Evolutionary conservation across 37 sponge, comb jelly and placozoan genomes (phyloP).

Genomic region (Crambe crambe): DNA sequence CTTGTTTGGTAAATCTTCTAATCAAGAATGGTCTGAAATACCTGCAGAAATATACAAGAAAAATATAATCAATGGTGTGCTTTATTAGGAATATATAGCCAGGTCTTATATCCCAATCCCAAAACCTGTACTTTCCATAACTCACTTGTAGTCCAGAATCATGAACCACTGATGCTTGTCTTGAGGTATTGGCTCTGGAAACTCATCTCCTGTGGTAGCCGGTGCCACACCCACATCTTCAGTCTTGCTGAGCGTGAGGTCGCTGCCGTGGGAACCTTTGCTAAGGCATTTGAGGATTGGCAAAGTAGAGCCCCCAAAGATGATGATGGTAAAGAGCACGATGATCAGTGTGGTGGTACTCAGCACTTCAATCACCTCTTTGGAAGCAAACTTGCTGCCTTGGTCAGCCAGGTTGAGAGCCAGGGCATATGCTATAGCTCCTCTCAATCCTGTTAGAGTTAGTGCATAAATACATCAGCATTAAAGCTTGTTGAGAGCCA

Average conservation of each 20-base stretch:
- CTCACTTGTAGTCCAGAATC: conserved; percentile 47
- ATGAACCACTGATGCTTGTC: conserved; percentile 56
- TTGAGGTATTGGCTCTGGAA: not conserved
- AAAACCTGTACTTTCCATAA: not conserved
- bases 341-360: conserved; percentile 90
- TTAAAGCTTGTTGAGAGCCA: too few relatives aligned
- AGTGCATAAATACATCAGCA: too few relatives aligned
- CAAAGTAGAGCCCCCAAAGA: conserved; percentile 83
- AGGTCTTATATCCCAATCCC: not conserved
- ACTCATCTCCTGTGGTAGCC: not conserved
- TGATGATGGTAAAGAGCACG: conserved; percentile 89
- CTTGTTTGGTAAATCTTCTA: conserved; percentile 60
- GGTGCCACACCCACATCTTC: conserved; percentile 63
- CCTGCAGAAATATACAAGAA: conserved; percentile 28
- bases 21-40: conserved; percentile 67
- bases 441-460: conserved; percentile 84
- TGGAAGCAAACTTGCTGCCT: conserved; percentile 15
- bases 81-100: not conserved
- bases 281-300: conserved; percentile 85
- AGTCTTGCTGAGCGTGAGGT: conserved; percentile 81
- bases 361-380: conserved; percentile 52
- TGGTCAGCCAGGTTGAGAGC: conserved; percentile 64
- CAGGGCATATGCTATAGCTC: conserved; percentile 95
- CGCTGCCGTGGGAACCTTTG: conserved; percentile 35
- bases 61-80: too few relatives aligned